These are phyloP conservation scores for Sminthopsis crassicaudata DNA, from an alignment of 2,113 vertebrate species.

Conservation along the genomic window DNA sequence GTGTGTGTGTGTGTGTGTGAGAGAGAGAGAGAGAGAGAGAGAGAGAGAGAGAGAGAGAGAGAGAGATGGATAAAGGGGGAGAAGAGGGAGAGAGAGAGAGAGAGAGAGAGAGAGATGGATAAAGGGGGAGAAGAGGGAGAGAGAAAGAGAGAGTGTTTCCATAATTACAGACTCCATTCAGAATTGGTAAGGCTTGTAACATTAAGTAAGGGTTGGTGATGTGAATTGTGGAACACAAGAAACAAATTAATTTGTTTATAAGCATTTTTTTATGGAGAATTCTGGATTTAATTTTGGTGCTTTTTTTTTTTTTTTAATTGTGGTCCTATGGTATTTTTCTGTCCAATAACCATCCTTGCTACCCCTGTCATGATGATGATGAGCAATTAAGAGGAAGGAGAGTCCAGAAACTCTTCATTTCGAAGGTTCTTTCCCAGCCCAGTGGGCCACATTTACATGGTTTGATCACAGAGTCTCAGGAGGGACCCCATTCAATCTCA, in stretches of 20 bases:
- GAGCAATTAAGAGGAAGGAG: not conserved
- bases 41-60: too few species aligned
- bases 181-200: conserved; percentile 45
- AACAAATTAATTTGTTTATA: conserved; percentile 49
- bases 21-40: too few species aligned
- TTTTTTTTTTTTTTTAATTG: conserved; percentile 26
- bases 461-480: not conserved
- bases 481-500: not conserved
- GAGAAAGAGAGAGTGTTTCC: not conserved
- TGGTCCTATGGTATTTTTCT: not conserved
- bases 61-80: too few species aligned
- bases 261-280: conserved; percentile 1
- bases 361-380: not conserved
- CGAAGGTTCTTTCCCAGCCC: not conserved
- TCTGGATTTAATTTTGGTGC: conserved; percentile 59
- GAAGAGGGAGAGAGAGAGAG: too few species aligned
- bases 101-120: too few species aligned
- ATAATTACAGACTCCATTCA: conserved; percentile 55
- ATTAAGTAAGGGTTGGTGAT: conserved; percentile 32
- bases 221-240: conserved; percentile 22
- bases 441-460: not conserved
- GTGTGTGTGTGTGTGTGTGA: too few species aligned
- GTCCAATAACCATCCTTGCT: not conserved
- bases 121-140: too few species aligned
- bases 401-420: not conserved